A percentile compares a stretch with the other conserved stretches of the same genome.
phyloP scores from a whole-genome alignment of 2,113 vertebrate species.

The Malurus alboscapulatus region DNA sequence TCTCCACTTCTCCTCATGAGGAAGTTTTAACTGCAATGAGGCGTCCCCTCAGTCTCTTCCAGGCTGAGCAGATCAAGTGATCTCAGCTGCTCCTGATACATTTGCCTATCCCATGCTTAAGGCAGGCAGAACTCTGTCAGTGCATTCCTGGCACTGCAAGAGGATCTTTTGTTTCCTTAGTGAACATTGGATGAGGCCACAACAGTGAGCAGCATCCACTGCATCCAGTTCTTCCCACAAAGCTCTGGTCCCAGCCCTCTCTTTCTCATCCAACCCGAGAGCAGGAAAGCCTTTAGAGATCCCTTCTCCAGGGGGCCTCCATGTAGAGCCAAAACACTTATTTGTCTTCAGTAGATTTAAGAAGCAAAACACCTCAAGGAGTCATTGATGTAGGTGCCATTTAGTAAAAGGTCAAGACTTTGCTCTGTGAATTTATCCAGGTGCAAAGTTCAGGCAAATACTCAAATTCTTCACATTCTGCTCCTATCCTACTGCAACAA shows the following conservation, averaged over 20 bases:
- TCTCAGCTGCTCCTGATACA: background rate
- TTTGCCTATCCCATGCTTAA: rapidly evolving
- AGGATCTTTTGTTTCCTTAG: rapidly evolving
- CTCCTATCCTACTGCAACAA: background rate
- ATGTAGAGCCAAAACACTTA: rapidly evolving
- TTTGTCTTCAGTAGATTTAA: background rate
- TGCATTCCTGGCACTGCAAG: rapidly evolving
- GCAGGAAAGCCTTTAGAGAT: rapidly evolving
- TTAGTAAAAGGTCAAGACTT: background rate
- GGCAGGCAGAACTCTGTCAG: rapidly evolving
- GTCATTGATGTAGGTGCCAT: rapidly evolving
- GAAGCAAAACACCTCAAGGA: background rate
- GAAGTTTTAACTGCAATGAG: background rate
- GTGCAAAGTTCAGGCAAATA: background rate
- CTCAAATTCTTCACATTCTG: background rate
- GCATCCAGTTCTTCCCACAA: background rate
- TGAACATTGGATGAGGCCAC: rapidly evolving
- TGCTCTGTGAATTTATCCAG: background rate
- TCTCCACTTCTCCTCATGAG: rapidly evolving
- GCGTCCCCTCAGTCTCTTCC: background rate
- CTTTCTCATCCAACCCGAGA: background rate
- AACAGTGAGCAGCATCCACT: background rate
- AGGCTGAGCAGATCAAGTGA: background rate
- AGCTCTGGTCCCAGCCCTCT: background rate
- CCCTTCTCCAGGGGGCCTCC: background rate